Conservation (phyloP, 2,888 invertebrate species). For the Conops quadrifasciatus region DNA sequence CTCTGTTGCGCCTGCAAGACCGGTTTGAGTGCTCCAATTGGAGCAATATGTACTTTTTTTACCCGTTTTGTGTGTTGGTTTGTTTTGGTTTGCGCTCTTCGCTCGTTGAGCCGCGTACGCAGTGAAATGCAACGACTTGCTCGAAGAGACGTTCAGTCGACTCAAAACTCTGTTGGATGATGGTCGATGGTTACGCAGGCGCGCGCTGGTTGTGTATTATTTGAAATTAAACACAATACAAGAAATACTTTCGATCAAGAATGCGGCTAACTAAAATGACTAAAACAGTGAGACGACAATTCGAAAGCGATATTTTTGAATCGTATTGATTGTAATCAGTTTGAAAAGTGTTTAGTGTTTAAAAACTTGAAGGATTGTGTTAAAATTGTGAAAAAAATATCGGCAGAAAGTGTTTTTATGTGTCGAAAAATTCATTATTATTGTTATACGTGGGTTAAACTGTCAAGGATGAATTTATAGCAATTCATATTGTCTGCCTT, state of each 20-base stretch:
- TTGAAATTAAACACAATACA: background rate
- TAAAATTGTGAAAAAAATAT: background rate
- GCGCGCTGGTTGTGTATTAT: slow-evolving; percentile 45
- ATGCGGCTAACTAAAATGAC: background rate
- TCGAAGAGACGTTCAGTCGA: slow-evolving; percentile 23
- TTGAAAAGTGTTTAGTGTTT: background rate
- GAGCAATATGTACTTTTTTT: slow-evolving; percentile 18
- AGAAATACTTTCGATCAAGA: background rate
- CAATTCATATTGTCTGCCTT: too few species aligned
- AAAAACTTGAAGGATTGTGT: background rate
- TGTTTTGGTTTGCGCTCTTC: slow-evolving; percentile 24
- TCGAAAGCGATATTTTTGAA: background rate
- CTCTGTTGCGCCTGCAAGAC: slow-evolving; percentile 19
- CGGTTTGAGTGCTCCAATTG: slow-evolving; percentile 35
- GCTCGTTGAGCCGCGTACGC: slow-evolving; percentile 28
- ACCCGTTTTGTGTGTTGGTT: background rate
- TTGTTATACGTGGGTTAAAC: too few species aligned
- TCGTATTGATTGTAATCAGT: background rate
- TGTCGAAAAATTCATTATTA: too few species aligned
- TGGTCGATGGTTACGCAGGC: slow-evolving; percentile 46
- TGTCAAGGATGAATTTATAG: too few species aligned
- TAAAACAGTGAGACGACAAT: background rate
- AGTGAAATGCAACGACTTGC: slow-evolving; percentile 22
- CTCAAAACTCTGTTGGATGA: slow-evolving; percentile 34
- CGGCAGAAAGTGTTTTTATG: background rate